phyloP scores from a whole-genome alignment of 2,888 invertebrate species.

The Sinelater perroti region DNA sequence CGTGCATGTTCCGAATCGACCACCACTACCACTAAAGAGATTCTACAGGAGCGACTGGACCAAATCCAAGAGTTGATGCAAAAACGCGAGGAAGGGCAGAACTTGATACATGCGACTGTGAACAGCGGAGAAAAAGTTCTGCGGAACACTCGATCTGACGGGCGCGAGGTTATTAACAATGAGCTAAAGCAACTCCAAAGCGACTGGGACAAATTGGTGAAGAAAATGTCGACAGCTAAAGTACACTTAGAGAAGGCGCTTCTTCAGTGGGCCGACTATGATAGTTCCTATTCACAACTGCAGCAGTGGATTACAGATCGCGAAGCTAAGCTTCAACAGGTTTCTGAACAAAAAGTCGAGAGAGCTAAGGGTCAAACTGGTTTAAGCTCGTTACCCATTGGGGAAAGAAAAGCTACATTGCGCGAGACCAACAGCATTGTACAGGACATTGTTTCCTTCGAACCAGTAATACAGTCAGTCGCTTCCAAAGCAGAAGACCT shows the following conservation, averaged over 20 bases:
- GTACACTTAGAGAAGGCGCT: slow-evolving; percentile 89
- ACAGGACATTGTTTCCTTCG: slow-evolving; percentile 95
- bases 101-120: slow-evolving; percentile 84
- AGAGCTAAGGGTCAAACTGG: slow-evolving; percentile 82
- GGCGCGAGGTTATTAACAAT: slow-evolving; percentile 84
- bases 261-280: slow-evolving; percentile 96
- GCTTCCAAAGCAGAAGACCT: slow-evolving; percentile 92
- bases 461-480: slow-evolving; percentile 96
- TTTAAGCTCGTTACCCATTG: slow-evolving; percentile 79
- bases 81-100: slow-evolving; percentile 87
- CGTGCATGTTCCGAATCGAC: slow-evolving; percentile 82
- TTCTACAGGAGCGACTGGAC: slow-evolving; percentile 80
- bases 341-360: slow-evolving; percentile 83
- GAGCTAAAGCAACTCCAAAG: slow-evolving; percentile 89
- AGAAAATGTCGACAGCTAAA: slow-evolving; percentile 91
- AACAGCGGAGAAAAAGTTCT: slow-evolving; percentile 91
- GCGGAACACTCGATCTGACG: slow-evolving; percentile 87
- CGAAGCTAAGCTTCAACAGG: slow-evolving; percentile 91
- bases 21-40: slow-evolving; percentile 81
- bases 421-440: slow-evolving; percentile 93
- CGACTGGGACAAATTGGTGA: slow-evolving; percentile 91
- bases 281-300: slow-evolving; percentile 89
- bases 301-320: slow-evolving; percentile 95
- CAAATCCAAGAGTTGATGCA: slow-evolving; percentile 82
- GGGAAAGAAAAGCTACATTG: slow-evolving; percentile 87